Conservation (phyloP, 2,888 invertebrate species). For the Cetonia aurata region DNA sequence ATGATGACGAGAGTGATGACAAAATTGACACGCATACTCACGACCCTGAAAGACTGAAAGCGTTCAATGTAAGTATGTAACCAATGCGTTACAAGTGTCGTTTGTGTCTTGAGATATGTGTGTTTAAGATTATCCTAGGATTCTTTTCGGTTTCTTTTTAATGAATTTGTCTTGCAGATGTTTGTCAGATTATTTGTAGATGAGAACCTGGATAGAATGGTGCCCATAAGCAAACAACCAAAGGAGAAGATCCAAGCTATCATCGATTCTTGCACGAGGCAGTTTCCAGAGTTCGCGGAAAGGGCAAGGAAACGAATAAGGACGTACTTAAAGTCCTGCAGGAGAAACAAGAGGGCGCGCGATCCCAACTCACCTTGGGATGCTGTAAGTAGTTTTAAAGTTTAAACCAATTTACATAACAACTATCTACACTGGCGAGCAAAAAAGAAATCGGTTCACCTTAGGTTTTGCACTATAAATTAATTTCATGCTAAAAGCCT, state of each 20-base stretch:
- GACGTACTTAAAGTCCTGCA: conserved; percentile 95
- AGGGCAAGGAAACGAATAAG: conserved; percentile 94
- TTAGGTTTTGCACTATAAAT: too few relatives aligned
- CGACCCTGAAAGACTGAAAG: conserved; percentile 94
- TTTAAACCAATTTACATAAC: background rate
- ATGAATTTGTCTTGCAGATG: conserved; percentile 78
- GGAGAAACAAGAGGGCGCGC: conserved; percentile 92
- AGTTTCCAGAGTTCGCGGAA: conserved; percentile 97
- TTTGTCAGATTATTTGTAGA: conserved; percentile 97
- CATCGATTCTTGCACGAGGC: conserved; percentile 95
- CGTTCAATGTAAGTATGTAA: conserved; percentile 86
- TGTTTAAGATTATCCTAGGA: background rate
- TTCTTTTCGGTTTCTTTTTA: background rate
- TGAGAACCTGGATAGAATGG: conserved; percentile 95
- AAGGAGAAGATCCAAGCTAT: conserved; percentile 98
- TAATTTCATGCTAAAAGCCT: too few relatives aligned
- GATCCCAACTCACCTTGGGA: conserved; percentile 88
- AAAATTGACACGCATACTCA: conserved; percentile 87
- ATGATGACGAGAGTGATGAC: conserved; percentile 93
- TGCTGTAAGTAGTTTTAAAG: conserved; percentile 75
- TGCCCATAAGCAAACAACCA: conserved; percentile 97
- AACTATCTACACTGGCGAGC: too few relatives aligned
- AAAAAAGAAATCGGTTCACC: too few relatives aligned
- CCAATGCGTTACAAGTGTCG: too few relatives aligned
- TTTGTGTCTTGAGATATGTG: background rate